phyloP scores from a whole-genome alignment of 2,113 vertebrate genomes.

The Zosterops lateralis region DNA sequence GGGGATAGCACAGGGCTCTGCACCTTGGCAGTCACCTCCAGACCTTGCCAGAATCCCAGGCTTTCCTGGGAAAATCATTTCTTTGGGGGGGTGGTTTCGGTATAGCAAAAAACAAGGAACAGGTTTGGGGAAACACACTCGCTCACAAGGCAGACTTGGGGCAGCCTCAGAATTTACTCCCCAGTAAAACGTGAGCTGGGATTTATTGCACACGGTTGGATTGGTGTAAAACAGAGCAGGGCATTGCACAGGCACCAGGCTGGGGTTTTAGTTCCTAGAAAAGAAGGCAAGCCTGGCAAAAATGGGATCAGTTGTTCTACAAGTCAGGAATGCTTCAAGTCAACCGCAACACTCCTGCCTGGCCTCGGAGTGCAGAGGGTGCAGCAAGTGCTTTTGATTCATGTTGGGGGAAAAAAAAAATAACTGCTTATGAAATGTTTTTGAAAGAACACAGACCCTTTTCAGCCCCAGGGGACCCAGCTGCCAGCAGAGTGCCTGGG shows the following conservation, averaged over 20 bases:
- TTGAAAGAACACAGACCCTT: slow-evolving; percentile 6
- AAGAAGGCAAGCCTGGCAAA: neutral
- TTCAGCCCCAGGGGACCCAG: neutral
- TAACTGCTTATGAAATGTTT: neutral
- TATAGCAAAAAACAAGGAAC: accelerated
- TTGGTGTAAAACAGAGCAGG: neutral
- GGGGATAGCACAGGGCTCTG: neutral
- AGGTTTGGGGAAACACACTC: neutral
- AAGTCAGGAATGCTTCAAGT: neutral
- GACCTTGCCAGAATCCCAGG: neutral
- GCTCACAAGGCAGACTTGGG: neutral
- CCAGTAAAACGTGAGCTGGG: neutral
- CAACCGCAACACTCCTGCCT: neutral
- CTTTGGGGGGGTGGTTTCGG: accelerated
- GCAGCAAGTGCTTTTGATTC: neutral
- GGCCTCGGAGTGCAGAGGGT: neutral
- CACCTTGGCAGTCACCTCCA: accelerated
- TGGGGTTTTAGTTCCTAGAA: neutral
- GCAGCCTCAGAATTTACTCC: neutral
- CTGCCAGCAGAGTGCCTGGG: neutral
- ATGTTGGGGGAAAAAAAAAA: neutral
- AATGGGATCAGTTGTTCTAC: neutral
- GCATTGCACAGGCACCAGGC: neutral
- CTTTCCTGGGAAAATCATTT: neutral
- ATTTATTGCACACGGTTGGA: accelerated